Evolutionary conservation across 1,140 invertebrate species (phyloP), one percentile per base, ranked within the genome.

Genomic region (Bombus sibiricus): DNA sequence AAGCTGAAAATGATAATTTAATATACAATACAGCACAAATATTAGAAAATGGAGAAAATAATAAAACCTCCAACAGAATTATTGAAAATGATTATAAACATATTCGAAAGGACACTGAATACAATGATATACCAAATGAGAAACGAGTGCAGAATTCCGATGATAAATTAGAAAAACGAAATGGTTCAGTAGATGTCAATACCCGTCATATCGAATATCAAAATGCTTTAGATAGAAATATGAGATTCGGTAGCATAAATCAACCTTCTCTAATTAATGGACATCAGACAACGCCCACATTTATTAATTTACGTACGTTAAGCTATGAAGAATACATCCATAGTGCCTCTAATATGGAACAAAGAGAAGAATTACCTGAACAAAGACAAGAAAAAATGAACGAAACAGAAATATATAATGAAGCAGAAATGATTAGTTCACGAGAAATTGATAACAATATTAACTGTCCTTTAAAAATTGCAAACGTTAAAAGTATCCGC

Each of bases 251-350:
- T 68, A 81, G n/a, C 59, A 81, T n/a, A n/a, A 78, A 81, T 34
- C 74, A 89, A 74, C 18, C 85, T 43, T 39, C 64, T 47, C 28
- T 88, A 32, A 73, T 89, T 34, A 91, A 93, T 72, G 90, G 89
- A 89, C 85, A 92, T 71, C 88, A 92, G 73, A 88, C 86, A 66
- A 28, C 69, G 25, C 85, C 81, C 68, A 81, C 68, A 8, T 69
- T 93, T 57, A 74, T 86, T 13, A 89, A 93, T 88, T 43, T 91
- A 1, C 89, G 88, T 28, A 87, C 91, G 0, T 62, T 94, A 15
- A 90, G 73, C 66, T 94, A 93, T 69, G 92, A 94, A 12, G 93
- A 94, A 43, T 94, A 93, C 25, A 91, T 93, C 83, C 92, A 91
- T 13, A 83, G 76, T 15, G 39, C 39, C 71, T 39, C 74, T 37